Percentiles rank a stretch among this genome's conserved stretches.
Evolutionary conservation across 1,140 invertebrate genomes (phyloP).

Genomic region (Andrena cerasifolii): DNA sequence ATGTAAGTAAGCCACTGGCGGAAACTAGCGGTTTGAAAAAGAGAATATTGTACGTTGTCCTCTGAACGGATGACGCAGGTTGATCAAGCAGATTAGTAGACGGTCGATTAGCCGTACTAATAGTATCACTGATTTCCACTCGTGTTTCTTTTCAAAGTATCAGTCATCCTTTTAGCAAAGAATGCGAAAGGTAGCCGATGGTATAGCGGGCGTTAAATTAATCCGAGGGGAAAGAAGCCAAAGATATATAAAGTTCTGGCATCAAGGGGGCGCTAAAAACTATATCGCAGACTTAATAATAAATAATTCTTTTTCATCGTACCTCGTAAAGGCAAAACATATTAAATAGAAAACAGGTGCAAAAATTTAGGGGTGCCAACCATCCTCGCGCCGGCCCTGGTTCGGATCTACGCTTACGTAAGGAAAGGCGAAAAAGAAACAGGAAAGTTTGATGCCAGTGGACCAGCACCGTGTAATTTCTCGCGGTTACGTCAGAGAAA

Average conservation of each 20-base stretch:
- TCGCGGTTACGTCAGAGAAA: neutral
- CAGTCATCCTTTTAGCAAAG: neutral
- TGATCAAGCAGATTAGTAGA: neutral
- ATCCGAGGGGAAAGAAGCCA: neutral
- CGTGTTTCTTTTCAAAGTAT: neutral
- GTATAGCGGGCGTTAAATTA: neutral
- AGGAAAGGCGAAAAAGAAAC: neutral
- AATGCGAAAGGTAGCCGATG: neutral
- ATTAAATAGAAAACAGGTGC: too few relatives aligned
- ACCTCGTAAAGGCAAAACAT: too few relatives aligned
- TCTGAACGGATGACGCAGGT: accelerated
- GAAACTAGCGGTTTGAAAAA: neutral
- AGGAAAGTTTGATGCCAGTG: neutral
- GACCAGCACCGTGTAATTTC: neutral
- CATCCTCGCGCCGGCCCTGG: too few relatives aligned
- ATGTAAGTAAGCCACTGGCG: slow-evolving; percentile 1
- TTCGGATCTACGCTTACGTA: neutral
- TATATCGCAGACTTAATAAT: too few relatives aligned
- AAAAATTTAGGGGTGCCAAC: too few relatives aligned
- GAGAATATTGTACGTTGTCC: neutral
- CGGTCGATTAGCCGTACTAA: neutral
- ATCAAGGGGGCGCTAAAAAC: too few relatives aligned
- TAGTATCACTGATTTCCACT: neutral
- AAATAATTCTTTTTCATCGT: too few relatives aligned
- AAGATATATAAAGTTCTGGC: too few relatives aligned